phyloP scores from a whole-genome alignment of 2,888 invertebrate species.

The Brenthis hecate region DNA sequence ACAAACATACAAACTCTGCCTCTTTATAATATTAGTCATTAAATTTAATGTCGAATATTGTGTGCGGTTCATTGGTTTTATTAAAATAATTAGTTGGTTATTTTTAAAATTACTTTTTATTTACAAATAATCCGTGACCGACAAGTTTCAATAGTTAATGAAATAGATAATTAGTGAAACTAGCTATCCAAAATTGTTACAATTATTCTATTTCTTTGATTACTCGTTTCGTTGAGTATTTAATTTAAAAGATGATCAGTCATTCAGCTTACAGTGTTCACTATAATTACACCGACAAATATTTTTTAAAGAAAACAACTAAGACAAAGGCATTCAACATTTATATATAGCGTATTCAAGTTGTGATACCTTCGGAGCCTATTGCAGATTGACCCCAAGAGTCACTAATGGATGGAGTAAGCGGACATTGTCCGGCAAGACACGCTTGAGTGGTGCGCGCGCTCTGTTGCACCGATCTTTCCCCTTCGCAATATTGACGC shows the following conservation, averaged over 20 bases:
- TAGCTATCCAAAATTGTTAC: slow-evolving; percentile 16
- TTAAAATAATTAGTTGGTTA: slow-evolving; percentile 8
- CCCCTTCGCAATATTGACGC: slow-evolving; percentile 81
- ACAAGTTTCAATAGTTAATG: slow-evolving; percentile 25
- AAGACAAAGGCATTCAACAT: not conserved
- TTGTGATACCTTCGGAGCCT: slow-evolving; percentile 29
- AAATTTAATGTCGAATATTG: no score
- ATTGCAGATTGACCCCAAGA: slow-evolving; percentile 55
- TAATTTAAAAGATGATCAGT: slow-evolving; percentile 7
- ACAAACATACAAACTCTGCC: no score
- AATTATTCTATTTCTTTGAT: slow-evolving; percentile 8
- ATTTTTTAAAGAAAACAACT: no score
- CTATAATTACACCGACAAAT: not conserved
- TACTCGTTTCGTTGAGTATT: slow-evolving; percentile 6
- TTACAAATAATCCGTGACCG: slow-evolving; percentile 33
- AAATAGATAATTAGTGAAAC: slow-evolving; percentile 32
- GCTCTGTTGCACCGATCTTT: slow-evolving; percentile 78
- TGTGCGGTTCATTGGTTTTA: not conserved
- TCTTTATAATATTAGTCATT: no score
- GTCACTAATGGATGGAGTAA: slow-evolving; percentile 68
- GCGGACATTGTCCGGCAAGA: slow-evolving; percentile 76
- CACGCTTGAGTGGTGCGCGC: slow-evolving; percentile 76
- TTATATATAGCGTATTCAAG: not conserved
- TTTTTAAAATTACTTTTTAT: slow-evolving; percentile 20
- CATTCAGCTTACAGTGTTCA: not conserved